These are phyloP conservation scores for Eleginops maclovinus DNA, from an alignment of 2,113 vertebrate genomes.

Conservation along the genomic window DNA sequence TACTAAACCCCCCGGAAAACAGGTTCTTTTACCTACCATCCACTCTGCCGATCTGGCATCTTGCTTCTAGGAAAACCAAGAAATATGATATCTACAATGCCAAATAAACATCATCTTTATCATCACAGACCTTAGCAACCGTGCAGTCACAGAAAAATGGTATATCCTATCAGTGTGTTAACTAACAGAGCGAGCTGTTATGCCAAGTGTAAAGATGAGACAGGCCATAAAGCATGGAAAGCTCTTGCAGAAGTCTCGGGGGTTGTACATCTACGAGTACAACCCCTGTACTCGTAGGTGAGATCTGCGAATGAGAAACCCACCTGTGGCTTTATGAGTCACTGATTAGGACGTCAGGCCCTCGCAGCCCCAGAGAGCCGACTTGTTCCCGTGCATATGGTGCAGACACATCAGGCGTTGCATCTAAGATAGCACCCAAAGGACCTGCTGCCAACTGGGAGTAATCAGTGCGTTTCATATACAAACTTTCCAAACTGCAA, in stretches of 20 bases:
- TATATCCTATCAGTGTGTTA: conserved; percentile 3
- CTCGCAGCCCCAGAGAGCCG: conserved; percentile 13
- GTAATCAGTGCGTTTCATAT: conserved; percentile 39
- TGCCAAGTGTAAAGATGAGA: conserved; percentile 4
- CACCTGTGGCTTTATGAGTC: conserved; percentile 61
- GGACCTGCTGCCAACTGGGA: conserved; percentile 36
- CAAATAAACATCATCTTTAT: neutral
- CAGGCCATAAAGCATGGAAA: neutral
- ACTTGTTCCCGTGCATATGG: conserved; percentile 26
- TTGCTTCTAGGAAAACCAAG: neutral
- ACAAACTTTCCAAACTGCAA: neutral
- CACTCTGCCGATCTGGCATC: neutral
- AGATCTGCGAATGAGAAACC: conserved; percentile 59
- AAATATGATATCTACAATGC: neutral
- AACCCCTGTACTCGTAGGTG: conserved; percentile 24
- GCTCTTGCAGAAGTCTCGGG: conserved; percentile 1
- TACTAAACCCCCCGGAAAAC: neutral
- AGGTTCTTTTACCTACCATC: neutral
- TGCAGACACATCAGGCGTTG: conserved; percentile 33
- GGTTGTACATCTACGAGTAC: too few species aligned
- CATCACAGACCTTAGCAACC: neutral
- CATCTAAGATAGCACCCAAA: neutral
- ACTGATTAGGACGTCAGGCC: conserved; percentile 53
- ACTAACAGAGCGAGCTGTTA: conserved; percentile 10
- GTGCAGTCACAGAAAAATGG: conserved; percentile 5